A percentile compares a stretch with the other conserved stretches of the same genome.
These are phyloP conservation scores for Xylota segnis DNA, from an alignment of 2,888 invertebrate genomes.

Conservation along the genomic window DNA sequence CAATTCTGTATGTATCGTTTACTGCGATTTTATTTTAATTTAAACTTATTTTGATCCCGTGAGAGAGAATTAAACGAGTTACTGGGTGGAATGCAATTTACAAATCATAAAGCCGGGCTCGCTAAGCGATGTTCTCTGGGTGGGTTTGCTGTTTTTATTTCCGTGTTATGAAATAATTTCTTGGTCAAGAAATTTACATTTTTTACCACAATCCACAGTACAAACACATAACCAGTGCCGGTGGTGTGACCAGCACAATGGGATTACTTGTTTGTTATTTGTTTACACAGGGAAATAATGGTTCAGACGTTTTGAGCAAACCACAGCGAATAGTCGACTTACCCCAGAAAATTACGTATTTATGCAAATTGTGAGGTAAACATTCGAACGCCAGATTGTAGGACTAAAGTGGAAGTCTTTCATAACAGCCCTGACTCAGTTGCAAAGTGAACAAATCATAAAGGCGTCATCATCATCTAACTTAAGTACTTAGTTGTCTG, in stretches of 20 bases:
- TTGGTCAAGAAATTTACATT: conserved; percentile 12
- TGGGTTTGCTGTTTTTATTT: not conserved
- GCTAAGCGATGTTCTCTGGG: not conserved
- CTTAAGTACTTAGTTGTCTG: too few relatives aligned
- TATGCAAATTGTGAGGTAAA: not conserved
- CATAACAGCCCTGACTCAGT: not conserved
- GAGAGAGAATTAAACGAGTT: conserved; percentile 1
- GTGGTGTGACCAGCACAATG: conserved; percentile 4
- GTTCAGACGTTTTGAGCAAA: not conserved
- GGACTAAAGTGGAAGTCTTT: not conserved
- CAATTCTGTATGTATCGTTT: conserved; percentile 4
- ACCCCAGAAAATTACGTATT: not conserved
- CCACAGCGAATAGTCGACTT: not conserved
- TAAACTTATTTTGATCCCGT: not conserved
- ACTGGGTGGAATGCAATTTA: not conserved
- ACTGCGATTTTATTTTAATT: conserved; percentile 8
- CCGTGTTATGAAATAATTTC: conserved; percentile 21
- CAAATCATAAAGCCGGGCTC: not conserved
- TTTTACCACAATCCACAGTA: not conserved
- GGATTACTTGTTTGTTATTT: conserved; percentile 9
- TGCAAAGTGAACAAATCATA: not conserved
- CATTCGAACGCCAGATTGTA: not conserved
- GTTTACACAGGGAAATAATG: not conserved
- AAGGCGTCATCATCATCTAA: too few relatives aligned
- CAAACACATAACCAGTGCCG: not conserved